Evolutionary conservation across 2,888 invertebrate species (phyloP), one percentile per base, ranked within the genome.

Genomic region (Synanthedon myopaeformis): DNA sequence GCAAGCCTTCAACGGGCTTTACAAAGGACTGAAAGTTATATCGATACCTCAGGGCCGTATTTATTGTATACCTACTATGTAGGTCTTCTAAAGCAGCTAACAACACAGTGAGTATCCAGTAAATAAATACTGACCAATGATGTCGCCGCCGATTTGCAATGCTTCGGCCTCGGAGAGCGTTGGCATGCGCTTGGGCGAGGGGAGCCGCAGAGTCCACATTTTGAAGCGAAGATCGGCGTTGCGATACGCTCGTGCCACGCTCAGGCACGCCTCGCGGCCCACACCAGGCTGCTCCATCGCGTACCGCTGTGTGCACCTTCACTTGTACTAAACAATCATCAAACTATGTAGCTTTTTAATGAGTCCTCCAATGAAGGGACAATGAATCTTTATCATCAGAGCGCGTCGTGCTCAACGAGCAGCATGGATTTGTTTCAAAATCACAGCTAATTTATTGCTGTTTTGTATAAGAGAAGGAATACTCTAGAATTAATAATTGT

Each of bases 251-350:
- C 65, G 65, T 10, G 70, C 75, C 49, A 58, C 50, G 23, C 62
- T 56, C 56, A 56, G 59, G 58, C 72, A 68, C 62, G 69, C 65
- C 53, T 41, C 8, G 42, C 62, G 64, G 17, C 69, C 62, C 55
- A 71, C 65, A 49, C 60, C 54, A 8, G 73, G 74, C 57, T 72
- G 65, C 8, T 51, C 4, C 51, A 62, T 60, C 45, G 76, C 74
- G 54, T 61, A 60, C 48, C 51, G 54, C 76, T 76, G 60, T 6
- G 10, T 35, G 35, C 35, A 35, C 5, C 23, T 23, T 23, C 23
- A 23, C 23, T 23, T 23, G 23, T 23, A 23, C 23, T 5, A 23
- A 23, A 5, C 23, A 23, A 5, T 23, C 23, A 23, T 23, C 23
- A 23, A 23, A 23, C 23, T 23, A 23, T 23, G 23, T 23, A 23